phyloP scores from a whole-genome alignment of 2,888 invertebrate species.

The Chrysomela aeneicollis region DNA sequence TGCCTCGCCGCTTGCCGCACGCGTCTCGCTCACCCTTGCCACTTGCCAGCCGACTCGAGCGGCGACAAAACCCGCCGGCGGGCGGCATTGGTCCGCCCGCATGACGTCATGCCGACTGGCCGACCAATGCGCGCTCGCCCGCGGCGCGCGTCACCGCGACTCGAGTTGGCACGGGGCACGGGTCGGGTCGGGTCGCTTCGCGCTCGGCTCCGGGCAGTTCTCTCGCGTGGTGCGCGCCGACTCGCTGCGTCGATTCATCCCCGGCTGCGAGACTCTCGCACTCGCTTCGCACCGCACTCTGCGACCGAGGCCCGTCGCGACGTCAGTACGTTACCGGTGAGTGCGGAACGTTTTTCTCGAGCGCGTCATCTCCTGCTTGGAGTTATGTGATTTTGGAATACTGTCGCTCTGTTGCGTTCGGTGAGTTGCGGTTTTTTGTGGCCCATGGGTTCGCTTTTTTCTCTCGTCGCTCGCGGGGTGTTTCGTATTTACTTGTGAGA shows the following conservation, averaged over 20 bases:
- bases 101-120: conserved; percentile 58
- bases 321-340: conserved; percentile 14
- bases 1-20: too few species aligned
- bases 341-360: conserved; percentile 19
- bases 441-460: too few species aligned
- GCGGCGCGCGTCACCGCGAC: conserved; percentile 59
- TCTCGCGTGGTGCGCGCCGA: conserved; percentile 57
- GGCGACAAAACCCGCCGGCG: conserved; percentile 58
- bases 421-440: conserved; percentile 35
- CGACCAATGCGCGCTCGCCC: conserved; percentile 61
- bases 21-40: conserved; percentile 57
- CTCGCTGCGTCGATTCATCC: conserved; percentile 40
- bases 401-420: conserved; percentile 21
- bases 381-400: conserved; percentile 39
- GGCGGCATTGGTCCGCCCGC: conserved; percentile 53
- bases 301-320: conserved; percentile 22
- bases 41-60: conserved; percentile 58
- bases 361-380: conserved; percentile 3
- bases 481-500: conserved; percentile 39
- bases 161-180: conserved; percentile 58
- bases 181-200: conserved; percentile 54
- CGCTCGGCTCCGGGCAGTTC: conserved; percentile 54
- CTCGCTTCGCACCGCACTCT: conserved; percentile 7
- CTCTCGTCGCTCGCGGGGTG: background rate
- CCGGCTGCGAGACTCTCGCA: conserved; percentile 22